Base-by-base conservation (phyloP, 2,797 vertebrate genomes). In the Lithobates sylvaticus region DNA sequence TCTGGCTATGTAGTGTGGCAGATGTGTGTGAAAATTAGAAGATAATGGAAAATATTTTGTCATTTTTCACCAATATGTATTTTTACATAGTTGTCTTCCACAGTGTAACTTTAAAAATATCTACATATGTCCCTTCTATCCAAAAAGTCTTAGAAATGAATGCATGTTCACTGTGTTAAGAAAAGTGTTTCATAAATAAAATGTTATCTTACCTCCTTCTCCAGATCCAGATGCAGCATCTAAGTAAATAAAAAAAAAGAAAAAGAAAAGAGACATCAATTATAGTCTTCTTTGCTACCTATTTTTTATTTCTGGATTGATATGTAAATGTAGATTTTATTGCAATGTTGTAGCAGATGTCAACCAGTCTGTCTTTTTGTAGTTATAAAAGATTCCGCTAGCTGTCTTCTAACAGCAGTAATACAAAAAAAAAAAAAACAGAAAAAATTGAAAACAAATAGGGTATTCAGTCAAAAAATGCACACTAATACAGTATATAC, bases 221-320 rank as follows among this genome's bases (percentile, higher is more conserved):
- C 88, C 88, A 74, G 85, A 87, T 78, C 85, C 85, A 87, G 85
- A 87, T 87, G 85, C 85, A 67, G 71, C 77, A 87, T 87, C 85
- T 87, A 72, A 64, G 13, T 54, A 16, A 2, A 13, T 3, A 54
- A 54, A 54, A 54, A 54, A 18, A 54, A 54, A 67, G 12, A 78
- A 26, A 71, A 29, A 78, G 32, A 85, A 42, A 86, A 69, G 26
- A 64, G 67, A 50, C 47, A 79, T 78, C 73, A 87, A 78, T 78
- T 83, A 74, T 67, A 68, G 34, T 78, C 3, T 78, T 78, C 50
- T 34, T 7, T 42, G n/a, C 27, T 64, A 74, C 74, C 47, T 23
- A 36, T 80, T 84, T 80, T 42, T 85, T 65, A 65, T 78, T 64
- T 85, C 64, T 61, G 42, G 26, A 50, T 79, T 85, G 67, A 74